Percentiles rank a stretch among this genome's conserved stretches.
Evolutionary conservation across 2,113 vertebrate species (phyloP).

Genomic region (Uropsilus gracilis): DNA sequence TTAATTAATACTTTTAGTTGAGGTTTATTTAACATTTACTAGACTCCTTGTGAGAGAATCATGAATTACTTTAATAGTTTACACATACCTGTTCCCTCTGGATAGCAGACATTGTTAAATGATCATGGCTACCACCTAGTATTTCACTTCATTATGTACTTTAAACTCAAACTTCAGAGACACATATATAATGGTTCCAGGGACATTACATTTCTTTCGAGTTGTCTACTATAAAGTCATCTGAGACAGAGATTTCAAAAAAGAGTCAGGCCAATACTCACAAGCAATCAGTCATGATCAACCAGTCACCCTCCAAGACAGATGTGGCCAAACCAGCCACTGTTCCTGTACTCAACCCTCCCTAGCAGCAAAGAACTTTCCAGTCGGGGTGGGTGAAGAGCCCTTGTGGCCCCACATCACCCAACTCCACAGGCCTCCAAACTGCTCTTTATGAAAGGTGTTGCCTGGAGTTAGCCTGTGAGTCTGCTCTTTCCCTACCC

Average conservation of each 20-base stretch:
- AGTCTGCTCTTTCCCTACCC: background rate
- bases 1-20: background rate
- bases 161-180: background rate
- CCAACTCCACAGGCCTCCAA: background rate
- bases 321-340: background rate
- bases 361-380: background rate
- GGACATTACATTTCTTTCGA: background rate
- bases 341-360: background rate
- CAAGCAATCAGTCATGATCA: background rate
- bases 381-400: background rate
- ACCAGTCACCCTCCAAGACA: background rate
- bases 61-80: background rate
- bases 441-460: background rate
- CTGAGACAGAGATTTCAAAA: conserved; percentile 5
- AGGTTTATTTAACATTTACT: conserved; percentile 31
- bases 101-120: background rate
- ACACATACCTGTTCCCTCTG: background rate
- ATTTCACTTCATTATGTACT: background rate
- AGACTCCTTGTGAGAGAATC: background rate
- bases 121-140: background rate
- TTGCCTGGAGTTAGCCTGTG: background rate
- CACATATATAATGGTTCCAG: background rate
- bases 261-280: background rate
- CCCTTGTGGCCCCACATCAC: background rate
- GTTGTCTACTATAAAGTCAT: conserved; percentile 5